Percentiles rank a stretch among this genome's conserved stretches.
These are phyloP conservation scores for Scaptomyza graminum DNA, from an alignment of 1,140 invertebrate species.

Conservation along the genomic window DNA sequence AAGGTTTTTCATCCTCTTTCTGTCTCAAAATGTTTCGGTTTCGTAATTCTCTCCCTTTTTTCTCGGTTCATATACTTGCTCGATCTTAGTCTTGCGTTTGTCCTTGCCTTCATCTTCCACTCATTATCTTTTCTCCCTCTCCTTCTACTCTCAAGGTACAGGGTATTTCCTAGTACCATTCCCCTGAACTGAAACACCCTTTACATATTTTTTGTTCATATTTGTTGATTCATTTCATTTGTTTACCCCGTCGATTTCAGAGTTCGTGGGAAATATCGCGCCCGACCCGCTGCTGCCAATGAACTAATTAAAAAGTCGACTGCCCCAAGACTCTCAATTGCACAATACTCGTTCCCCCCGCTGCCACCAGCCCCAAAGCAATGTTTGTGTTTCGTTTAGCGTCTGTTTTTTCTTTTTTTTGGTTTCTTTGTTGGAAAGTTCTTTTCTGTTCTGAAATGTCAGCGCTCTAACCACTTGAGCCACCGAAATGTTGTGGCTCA, in stretches of 20 bases:
- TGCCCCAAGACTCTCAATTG: slow-evolving; percentile 45
- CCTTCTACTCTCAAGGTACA: background rate
- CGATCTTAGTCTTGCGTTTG: too few relatives aligned
- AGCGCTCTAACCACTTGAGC: slow-evolving; percentile 38
- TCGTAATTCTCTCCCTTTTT: too few relatives aligned
- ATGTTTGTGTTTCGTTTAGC: slow-evolving; percentile 27
- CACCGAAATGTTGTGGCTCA: slow-evolving; percentile 15
- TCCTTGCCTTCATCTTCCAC: too few relatives aligned
- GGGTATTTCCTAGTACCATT: background rate
- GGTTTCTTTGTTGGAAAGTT: slow-evolving; percentile 9
- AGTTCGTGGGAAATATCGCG: slow-evolving; percentile 72
- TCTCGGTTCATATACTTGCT: too few relatives aligned
- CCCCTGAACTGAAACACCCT: slow-evolving; percentile 1
- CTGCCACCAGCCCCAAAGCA: background rate
- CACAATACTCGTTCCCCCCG: slow-evolving; percentile 27
- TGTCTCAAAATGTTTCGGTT: too few relatives aligned
- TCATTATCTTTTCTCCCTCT: too few relatives aligned
- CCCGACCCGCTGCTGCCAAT: slow-evolving; percentile 60
- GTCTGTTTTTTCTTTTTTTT: slow-evolving; percentile 27
- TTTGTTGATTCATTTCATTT: slow-evolving; percentile 78
- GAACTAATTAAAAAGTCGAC: slow-evolving; percentile 71
- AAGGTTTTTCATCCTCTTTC: too few relatives aligned
- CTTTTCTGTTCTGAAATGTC: slow-evolving; percentile 13
- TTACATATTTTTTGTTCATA: slow-evolving; percentile 36
- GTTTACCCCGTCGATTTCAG: slow-evolving; percentile 58